Conservation (phyloP, 2,888 invertebrate genomes). For the Chymomyza amoena region DNA sequence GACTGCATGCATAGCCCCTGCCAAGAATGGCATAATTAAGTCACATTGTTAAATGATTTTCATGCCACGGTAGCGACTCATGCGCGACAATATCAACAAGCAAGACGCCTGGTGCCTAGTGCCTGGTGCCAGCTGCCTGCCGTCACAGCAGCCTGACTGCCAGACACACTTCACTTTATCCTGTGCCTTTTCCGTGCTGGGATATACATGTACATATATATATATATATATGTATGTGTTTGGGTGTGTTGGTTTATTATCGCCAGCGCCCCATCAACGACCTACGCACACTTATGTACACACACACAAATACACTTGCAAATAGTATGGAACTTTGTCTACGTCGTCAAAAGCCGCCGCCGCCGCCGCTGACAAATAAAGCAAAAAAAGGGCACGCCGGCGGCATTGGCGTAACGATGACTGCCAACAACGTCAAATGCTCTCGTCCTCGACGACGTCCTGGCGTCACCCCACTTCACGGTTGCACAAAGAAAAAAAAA, state of each 20-base stretch:
- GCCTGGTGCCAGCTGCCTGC: slow-evolving; percentile 48
- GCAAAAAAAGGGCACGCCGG: slow-evolving; percentile 57
- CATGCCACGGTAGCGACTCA: slow-evolving; percentile 46
- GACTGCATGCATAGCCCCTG: background rate
- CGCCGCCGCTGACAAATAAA: slow-evolving; percentile 56
- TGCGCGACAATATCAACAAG: slow-evolving; percentile 66
- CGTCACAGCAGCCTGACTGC: slow-evolving; percentile 26
- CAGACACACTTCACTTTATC: slow-evolving; percentile 67
- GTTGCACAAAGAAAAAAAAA: background rate
- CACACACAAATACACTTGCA: background rate
- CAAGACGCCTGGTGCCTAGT: slow-evolving; percentile 26
- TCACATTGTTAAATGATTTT: slow-evolving; percentile 5
- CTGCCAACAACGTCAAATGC: slow-evolving; percentile 32
- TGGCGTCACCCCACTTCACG: background rate
- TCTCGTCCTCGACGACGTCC: slow-evolving; percentile 9
- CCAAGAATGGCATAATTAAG: background rate
- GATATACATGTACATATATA: background rate
- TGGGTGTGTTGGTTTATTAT: slow-evolving; percentile 68
- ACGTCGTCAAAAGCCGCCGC: slow-evolving; percentile 41
- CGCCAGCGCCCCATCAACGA: slow-evolving; percentile 44
- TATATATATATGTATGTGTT: slow-evolving; percentile 13
- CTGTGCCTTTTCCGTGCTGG: slow-evolving; percentile 49
- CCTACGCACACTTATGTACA: background rate
- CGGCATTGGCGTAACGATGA: slow-evolving; percentile 72
- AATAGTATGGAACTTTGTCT: slow-evolving; percentile 17